Percentiles rank a stretch among this genome's conserved stretches.
Evolutionary conservation across 2,888 invertebrate genomes (phyloP).

Genomic region (Eutolmus rufibarbis): DNA sequence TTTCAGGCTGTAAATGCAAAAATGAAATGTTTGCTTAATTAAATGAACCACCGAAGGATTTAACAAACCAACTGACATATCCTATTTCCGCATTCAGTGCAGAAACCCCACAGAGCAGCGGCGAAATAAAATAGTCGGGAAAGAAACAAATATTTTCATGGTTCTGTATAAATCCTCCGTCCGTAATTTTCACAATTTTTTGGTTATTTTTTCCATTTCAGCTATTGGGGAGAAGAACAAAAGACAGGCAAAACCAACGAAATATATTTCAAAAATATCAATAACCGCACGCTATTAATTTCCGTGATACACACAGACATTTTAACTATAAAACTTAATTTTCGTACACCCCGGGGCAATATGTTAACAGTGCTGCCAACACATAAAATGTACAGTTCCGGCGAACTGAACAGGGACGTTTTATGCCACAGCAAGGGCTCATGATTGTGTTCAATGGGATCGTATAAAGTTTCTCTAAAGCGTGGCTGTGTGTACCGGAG

Average conservation of each 20-base stretch:
- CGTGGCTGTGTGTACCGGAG: background rate
- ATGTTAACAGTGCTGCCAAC: slow-evolving; percentile 36
- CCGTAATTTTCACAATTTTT: slow-evolving; percentile 2
- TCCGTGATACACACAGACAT: slow-evolving; percentile 27
- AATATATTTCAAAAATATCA: slow-evolving; percentile 33
- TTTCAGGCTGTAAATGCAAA: background rate
- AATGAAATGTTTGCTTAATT: background rate
- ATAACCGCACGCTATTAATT: slow-evolving; percentile 35
- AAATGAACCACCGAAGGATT: slow-evolving; percentile 1
- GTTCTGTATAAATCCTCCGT: background rate
- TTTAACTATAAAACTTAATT: slow-evolving; percentile 25
- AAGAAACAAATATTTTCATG: background rate
- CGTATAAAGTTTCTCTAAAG: background rate
- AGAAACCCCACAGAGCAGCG: background rate
- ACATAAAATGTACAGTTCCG: slow-evolving; percentile 30
- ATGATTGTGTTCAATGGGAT: background rate
- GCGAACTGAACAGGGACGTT: background rate
- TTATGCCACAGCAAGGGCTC: background rate
- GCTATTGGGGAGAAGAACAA: background rate
- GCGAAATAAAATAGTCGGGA: background rate
- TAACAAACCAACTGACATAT: slow-evolving; percentile 14
- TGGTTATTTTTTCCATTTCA: background rate
- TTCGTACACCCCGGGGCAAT: slow-evolving; percentile 31
- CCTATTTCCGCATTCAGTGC: slow-evolving; percentile 12
- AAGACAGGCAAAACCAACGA: background rate